phyloP scores from a whole-genome alignment of 2,888 invertebrate species.

The Cylindroiulus punctatus region DNA sequence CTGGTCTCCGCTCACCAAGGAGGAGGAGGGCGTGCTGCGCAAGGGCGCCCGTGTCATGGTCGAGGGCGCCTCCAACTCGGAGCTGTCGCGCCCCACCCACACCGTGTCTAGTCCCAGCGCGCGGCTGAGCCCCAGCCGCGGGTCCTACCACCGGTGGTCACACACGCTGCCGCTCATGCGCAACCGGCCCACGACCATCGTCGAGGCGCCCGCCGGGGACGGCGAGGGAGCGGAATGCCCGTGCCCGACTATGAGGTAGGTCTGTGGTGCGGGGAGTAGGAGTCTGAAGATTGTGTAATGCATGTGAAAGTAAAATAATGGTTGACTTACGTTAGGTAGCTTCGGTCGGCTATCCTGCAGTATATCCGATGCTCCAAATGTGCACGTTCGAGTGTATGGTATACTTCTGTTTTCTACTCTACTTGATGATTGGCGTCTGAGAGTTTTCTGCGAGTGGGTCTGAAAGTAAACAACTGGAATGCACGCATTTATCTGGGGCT shows the following conservation, averaged over 20 bases:
- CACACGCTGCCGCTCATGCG: slow-evolving; percentile 54
- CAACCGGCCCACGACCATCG: slow-evolving; percentile 4
- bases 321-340: too few species aligned
- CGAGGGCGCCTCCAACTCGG: not conserved
- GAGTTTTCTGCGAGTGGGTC: too few species aligned
- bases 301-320: too few species aligned
- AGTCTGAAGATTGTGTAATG: too few species aligned
- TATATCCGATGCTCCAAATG: too few species aligned
- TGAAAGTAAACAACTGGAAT: too few species aligned
- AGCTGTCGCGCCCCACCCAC: not conserved
- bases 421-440: too few species aligned
- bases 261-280: too few species aligned
- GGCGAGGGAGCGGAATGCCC: slow-evolving; percentile 2
- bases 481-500: too few species aligned
- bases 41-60: not conserved
- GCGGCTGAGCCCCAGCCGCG: not conserved
- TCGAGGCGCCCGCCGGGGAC: slow-evolving; percentile 19
- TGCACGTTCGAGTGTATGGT: too few species aligned
- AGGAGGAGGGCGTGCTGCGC: slow-evolving; percentile 47
- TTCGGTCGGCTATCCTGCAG: too few species aligned
- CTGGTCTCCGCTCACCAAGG: slow-evolving; percentile 15
- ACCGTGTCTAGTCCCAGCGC: not conserved
- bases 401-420: too few species aligned
- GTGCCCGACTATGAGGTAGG: slow-evolving; percentile 17
- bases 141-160: slow-evolving; percentile 50